Percentiles rank a stretch among this genome's conserved stretches.
These are phyloP conservation scores for Equus quagga DNA, from an alignment of 2,113 vertebrate species.

Conservation along the genomic window DNA sequence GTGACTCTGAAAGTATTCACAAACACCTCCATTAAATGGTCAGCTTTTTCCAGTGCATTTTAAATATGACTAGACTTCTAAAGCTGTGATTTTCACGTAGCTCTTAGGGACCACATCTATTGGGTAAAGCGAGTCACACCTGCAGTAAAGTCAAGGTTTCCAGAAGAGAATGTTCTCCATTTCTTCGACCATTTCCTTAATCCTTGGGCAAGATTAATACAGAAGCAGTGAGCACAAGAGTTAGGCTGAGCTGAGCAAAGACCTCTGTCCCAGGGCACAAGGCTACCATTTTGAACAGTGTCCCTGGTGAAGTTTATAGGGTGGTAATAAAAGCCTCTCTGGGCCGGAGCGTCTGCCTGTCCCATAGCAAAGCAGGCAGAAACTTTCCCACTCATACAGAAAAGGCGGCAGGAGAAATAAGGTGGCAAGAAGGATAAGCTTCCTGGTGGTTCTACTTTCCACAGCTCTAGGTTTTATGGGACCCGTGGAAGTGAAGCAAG, in stretches of 20 bases:
- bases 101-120: neutral
- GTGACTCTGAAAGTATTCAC: neutral
- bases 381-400: constrained; percentile 52
- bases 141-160: neutral
- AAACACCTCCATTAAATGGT: neutral
- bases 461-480: constrained; percentile 51
- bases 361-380: neutral
- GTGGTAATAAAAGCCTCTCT: neutral
- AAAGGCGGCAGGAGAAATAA: constrained; percentile 14
- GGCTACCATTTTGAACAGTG: neutral
- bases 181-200: neutral
- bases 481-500: constrained; percentile 54
- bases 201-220: neutral
- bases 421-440: neutral
- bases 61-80: neutral
- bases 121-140: neutral
- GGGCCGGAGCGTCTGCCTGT: neutral
- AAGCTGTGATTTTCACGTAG: neutral
- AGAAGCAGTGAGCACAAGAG: neutral
- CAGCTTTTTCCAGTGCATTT: neutral
- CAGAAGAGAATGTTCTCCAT: neutral
- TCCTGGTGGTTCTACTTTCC: constrained; percentile 69
- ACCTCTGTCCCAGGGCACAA: neutral
- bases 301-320: neutral
- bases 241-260: neutral